These are phyloP conservation scores for Habroteleia sp. DNA, from an alignment of 2,888 invertebrate genomes.

Conservation along the genomic window DNA sequence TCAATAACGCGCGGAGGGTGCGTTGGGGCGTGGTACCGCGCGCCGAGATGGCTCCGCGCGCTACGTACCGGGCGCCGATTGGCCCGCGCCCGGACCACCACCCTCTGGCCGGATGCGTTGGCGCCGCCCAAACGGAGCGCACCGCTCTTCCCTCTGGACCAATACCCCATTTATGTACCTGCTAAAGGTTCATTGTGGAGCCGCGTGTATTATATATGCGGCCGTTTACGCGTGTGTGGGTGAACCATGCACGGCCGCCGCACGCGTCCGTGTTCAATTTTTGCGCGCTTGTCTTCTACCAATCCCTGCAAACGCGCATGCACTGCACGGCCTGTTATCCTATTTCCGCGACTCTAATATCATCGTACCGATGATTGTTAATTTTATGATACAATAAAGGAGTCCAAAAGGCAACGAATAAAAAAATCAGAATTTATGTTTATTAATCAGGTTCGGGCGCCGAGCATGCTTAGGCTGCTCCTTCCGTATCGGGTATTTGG, in stretches of 20 bases:
- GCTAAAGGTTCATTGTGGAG: conserved; percentile 52
- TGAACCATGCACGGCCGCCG: conserved; percentile 15
- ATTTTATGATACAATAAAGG: conserved; percentile 51
- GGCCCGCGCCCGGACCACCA: conserved; percentile 53
- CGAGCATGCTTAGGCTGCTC: too few species aligned
- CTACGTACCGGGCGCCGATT: conserved; percentile 27
- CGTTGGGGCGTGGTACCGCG: conserved; percentile 66
- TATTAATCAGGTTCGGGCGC: conserved; percentile 29
- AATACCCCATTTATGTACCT: conserved; percentile 69
- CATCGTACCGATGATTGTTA: conserved; percentile 58
- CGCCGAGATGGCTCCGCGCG: conserved; percentile 58
- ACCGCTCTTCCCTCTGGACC: conserved; percentile 70
- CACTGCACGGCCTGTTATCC: conserved; percentile 19
- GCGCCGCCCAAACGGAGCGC: conserved; percentile 55
- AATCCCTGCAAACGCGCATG: background rate
- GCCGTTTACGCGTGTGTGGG: conserved; percentile 12
- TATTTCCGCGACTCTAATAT: conserved; percentile 49
- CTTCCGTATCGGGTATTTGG: too few species aligned
- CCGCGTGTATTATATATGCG: conserved; percentile 41
- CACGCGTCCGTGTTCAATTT: conserved; percentile 28
- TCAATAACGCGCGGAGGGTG: conserved; percentile 77
- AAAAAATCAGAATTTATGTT: conserved; percentile 39
- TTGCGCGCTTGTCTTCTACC: conserved; percentile 12
- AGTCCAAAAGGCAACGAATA: conserved; percentile 3
- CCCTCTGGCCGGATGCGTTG: conserved; percentile 63